A percentile compares a stretch with the other conserved stretches of the same genome.
Conservation (phyloP, 2,797 vertebrate genomes). For the Molossus molossus region DNA sequence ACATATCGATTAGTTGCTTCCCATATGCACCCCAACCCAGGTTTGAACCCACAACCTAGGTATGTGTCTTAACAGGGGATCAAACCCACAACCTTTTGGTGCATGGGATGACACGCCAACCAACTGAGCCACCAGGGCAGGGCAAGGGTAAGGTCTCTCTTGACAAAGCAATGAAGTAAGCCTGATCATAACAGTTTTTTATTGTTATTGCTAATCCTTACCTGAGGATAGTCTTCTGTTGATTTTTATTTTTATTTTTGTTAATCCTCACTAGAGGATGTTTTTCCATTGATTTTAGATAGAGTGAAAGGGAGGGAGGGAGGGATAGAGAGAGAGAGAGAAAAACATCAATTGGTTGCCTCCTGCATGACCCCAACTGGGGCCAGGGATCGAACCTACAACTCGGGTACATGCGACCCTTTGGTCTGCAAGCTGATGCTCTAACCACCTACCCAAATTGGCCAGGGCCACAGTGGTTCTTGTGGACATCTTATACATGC, state of each 20-base stretch:
- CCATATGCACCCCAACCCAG: too few species aligned
- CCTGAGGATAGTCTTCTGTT: too few species aligned
- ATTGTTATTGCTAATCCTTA: too few species aligned
- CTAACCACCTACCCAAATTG: background rate
- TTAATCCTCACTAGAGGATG: background rate
- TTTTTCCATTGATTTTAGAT: background rate
- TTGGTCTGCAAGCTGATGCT: background rate
- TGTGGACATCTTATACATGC: background rate
- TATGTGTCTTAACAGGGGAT: too few species aligned
- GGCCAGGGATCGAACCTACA: background rate
- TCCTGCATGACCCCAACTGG: background rate
- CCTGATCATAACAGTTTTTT: too few species aligned
- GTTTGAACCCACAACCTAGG: too few species aligned
- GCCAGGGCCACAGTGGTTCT: background rate
- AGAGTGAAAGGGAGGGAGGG: background rate
- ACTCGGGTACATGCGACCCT: background rate
- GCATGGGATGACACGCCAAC: too few species aligned
- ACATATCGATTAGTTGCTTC: too few species aligned
- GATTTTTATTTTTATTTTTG: too few species aligned
- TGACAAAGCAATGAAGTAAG: background rate
- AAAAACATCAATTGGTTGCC: background rate
- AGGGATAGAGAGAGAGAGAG: background rate
- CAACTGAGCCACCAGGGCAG: too few species aligned
- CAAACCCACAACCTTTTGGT: too few species aligned
- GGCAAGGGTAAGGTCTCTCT: constrained; percentile 79